Evolutionary conservation across 2,888 invertebrate genomes (phyloP), one percentile per base, ranked within the genome.

Genomic region (Autographa gamma): DNA sequence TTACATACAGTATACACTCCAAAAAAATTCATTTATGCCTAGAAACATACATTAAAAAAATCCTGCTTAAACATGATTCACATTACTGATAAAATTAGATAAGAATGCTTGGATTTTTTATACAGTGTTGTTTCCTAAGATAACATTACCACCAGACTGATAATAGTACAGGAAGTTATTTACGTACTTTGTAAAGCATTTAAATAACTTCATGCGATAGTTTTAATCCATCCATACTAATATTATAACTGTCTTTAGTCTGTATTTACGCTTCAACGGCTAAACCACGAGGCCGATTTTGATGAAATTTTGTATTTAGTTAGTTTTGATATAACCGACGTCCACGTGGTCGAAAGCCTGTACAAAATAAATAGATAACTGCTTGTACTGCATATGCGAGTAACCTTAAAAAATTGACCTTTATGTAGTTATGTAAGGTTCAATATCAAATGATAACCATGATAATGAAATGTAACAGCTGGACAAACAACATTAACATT

Each of bases 101-200:
- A 48, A 48, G 48, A 48, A n/a, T 48, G 48, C 48, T 48, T 8
- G 48, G n/a, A n/a, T 43, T 43, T 43, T 43, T 43, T 48, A n/a
- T 48, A 48, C n/a, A 54, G 52, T 9, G 4, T 59, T 1, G 9
- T 11, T 56, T 13, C 13, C 18, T 7, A 43, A 7, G 11, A 58
- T 76, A 58, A 52, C 16, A 54, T 72, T 11, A 56, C 14, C n/a
- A 25, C 56, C 34, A 62, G 56, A 38, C n/a, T 66, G 73, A 77
- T 76, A 77, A 66, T 3, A 25, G 25, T 2, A 69, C 77, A 69
- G 69, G 73, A 77, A 54, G 25, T 34, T 38, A 59, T 32, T 43
- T 41, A 18, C 25, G 19, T 41, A n/a, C n/a, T 48, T 4, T n/a
- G 48, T 8, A 48, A n/a, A 8, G 11, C 38, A 38, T 38, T 38